phyloP scores from a whole-genome alignment of 2,113 vertebrate species.

The Ivindomyrus marchei region DNA sequence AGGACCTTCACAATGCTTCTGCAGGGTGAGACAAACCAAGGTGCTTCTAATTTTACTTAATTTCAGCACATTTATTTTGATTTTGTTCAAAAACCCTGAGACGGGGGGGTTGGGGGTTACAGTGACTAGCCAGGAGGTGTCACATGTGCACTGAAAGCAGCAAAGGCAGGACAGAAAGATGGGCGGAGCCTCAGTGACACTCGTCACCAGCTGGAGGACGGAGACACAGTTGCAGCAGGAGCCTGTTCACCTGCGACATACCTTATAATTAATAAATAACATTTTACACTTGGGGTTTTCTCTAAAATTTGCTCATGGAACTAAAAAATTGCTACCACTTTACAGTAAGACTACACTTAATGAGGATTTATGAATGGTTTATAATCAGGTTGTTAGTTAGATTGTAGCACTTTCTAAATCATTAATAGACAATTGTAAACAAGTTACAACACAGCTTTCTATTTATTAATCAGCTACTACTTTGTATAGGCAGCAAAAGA shows the following conservation, averaged over 20 bases:
- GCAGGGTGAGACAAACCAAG: background rate
- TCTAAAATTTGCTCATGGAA: background rate
- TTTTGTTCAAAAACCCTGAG: conserved; percentile 32
- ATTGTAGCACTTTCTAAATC: background rate
- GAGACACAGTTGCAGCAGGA: background rate
- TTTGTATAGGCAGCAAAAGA: background rate
- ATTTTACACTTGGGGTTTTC: background rate
- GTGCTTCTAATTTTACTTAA: background rate
- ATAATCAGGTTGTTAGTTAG: background rate
- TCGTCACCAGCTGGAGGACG: background rate
- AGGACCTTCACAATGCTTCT: background rate
- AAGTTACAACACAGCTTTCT: too few relatives aligned
- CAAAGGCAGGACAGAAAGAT: conserved; percentile 43
- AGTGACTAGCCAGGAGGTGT: conserved; percentile 51
- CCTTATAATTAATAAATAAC: background rate
- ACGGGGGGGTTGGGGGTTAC: conserved; percentile 21
- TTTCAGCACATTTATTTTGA: conserved; percentile 31
- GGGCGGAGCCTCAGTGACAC: conserved; percentile 22
- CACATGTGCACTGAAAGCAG: conserved; percentile 28
- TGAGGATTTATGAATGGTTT: background rate
- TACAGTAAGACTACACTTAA: background rate
- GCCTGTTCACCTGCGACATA: background rate
- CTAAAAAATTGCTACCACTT: background rate
- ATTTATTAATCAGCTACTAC: too few relatives aligned
- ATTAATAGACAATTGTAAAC: background rate